phyloP scores from a whole-genome alignment of 2,888 invertebrate genomes.

The Encarsia formosa region DNA sequence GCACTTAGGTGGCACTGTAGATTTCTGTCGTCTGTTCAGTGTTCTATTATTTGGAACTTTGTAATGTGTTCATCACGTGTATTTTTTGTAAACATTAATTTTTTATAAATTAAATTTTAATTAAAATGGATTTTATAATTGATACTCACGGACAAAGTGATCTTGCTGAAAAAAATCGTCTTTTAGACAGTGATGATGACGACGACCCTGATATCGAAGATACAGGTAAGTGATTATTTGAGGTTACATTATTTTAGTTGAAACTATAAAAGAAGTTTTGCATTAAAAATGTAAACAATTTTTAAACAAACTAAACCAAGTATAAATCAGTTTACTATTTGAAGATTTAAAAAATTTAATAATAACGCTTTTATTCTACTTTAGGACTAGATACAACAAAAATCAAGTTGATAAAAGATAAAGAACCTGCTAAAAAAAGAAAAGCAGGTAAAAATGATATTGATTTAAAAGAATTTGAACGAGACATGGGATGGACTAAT shows the following conservation, averaged over 20 bases:
- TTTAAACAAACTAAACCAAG: too few species aligned
- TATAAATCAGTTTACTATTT: too few species aligned
- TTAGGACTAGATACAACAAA: constrained; percentile 30
- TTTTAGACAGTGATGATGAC: constrained; percentile 42
- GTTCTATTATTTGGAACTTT: too few species aligned
- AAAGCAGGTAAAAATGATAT: constrained; percentile 34
- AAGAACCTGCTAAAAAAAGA: background rate
- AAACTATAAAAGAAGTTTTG: too few species aligned
- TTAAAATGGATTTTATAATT: constrained; percentile 58
- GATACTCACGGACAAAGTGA: constrained; percentile 57
- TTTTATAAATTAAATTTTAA: constrained; percentile 3
- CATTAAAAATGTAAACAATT: too few species aligned
- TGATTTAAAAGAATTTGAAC: constrained; percentile 46
- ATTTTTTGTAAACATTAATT: too few species aligned
- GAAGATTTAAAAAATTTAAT: background rate
- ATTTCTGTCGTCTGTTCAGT: too few species aligned
- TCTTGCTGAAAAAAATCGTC: constrained; percentile 48
- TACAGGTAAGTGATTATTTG: constrained; percentile 26
- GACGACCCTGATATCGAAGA: constrained; percentile 32
- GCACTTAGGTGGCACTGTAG: too few species aligned
- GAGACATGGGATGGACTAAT: constrained; percentile 45
- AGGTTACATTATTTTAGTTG: constrained; percentile 10
- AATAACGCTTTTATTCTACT: constrained; percentile 19
- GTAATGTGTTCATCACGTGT: too few species aligned
- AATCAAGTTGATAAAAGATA: constrained; percentile 8